Conservation (phyloP, 92 coral and sea anemone genomes). For the Micromussa lordhowensis region DNA sequence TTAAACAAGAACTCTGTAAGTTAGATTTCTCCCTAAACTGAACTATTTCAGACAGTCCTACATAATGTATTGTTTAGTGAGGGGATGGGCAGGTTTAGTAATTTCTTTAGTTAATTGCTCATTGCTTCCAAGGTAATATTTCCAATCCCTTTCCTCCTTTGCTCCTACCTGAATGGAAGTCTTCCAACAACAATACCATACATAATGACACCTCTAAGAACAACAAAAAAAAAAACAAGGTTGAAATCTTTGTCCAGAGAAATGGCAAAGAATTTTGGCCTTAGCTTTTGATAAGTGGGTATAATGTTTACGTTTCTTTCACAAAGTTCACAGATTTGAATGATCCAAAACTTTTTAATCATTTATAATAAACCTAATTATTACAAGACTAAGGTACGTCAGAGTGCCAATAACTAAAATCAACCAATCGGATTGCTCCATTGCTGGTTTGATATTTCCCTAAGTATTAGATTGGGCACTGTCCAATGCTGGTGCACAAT, state of each 20-base stretch:
- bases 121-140: no score
- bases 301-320: neutral
- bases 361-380: no score
- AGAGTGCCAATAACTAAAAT: no score
- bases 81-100: neutral
- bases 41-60: neutral
- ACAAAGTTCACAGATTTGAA: neutral
- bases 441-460: no score
- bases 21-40: no score
- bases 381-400: no score
- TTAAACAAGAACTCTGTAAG: neutral
- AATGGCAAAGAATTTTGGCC: neutral
- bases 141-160: no score
- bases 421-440: no score
- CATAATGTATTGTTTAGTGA: neutral
- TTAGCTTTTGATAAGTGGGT: neutral
- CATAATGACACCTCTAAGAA: conserved; percentile 87
- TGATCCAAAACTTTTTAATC: neutral
- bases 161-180: conserved; percentile 90
- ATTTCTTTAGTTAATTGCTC: neutral
- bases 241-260: neutral
- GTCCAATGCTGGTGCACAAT: no score
- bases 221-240: neutral
- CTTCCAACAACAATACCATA: conserved; percentile 92
- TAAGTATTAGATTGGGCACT: no score